phyloP scores from a whole-genome alignment of 2,113 vertebrate species.

The Leucoraja erinaceus region DNA sequence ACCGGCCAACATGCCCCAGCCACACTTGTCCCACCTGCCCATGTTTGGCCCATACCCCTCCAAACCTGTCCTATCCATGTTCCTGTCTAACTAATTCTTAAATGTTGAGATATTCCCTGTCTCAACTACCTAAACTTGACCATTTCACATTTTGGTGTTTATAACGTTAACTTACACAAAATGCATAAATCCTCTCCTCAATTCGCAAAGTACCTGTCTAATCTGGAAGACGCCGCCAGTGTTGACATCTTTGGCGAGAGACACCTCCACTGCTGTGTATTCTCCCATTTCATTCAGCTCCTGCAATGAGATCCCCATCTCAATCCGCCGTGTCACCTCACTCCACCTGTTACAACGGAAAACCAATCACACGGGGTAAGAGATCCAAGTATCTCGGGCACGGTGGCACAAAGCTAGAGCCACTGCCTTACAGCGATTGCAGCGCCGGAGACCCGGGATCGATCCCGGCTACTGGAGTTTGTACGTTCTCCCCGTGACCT shows the following conservation, averaged over 20 bases:
- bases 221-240: slow-evolving; percentile 93
- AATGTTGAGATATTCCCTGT: too few relatives aligned
- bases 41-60: too few relatives aligned
- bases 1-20: too few relatives aligned
- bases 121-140: too few relatives aligned
- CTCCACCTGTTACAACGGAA: slow-evolving; percentile 71
- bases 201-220: slow-evolving; percentile 67
- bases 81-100: too few relatives aligned
- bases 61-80: too few relatives aligned
- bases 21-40: too few relatives aligned
- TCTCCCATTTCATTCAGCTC: slow-evolving; percentile 93
- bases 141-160: not conserved
- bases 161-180: not conserved
- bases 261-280: slow-evolving; percentile 83
- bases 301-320: slow-evolving; percentile 84
- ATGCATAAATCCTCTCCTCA: not conserved
- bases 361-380: not conserved
- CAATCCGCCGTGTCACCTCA: slow-evolving; percentile 86
- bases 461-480: too few relatives aligned
- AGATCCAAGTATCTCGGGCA: not conserved
- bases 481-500: too few relatives aligned
- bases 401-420: too few relatives aligned
- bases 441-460: too few relatives aligned
- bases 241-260: slow-evolving; percentile 83
- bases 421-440: too few relatives aligned